phyloP scores from a whole-genome alignment of 2,797 vertebrate genomes.

The Muraenolepis orangiensis region DNA sequence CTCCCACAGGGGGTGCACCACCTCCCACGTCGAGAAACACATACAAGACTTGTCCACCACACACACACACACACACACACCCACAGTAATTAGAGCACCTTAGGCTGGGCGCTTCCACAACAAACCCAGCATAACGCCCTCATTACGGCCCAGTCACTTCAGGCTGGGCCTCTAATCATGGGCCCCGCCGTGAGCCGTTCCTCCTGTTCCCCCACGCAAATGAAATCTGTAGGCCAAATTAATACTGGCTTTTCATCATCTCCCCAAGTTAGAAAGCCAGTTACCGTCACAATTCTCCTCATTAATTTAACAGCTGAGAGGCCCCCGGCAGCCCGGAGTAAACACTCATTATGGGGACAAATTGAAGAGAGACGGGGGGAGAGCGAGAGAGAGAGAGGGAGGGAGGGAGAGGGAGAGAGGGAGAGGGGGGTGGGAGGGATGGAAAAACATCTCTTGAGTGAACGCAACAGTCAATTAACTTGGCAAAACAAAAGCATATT shows the following conservation, averaged over 20 bases:
- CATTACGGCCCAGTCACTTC: conserved; percentile 98
- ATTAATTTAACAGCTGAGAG: conserved; percentile 91
- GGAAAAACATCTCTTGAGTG: conserved; percentile 52
- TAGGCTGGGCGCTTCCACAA: conserved; percentile 94
- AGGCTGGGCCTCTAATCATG: conserved; percentile 96
- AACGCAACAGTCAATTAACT: conserved; percentile 76
- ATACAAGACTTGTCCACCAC: no score
- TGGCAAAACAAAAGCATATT: conserved; percentile 64
- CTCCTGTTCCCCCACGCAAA: conserved; percentile 98
- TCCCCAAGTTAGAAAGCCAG: conserved; percentile 88
- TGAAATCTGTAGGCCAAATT: conserved; percentile 99
- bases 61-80: conserved; percentile 2
- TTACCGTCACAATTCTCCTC: conserved; percentile 90
- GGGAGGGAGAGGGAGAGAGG: conserved; percentile 48
- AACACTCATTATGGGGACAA: conserved; percentile 86
- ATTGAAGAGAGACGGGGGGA: conserved; percentile 69
- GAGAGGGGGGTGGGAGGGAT: conserved; percentile 48
- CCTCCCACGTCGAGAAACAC: no score
- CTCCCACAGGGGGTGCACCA: no score
- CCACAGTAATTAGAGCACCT: conserved; percentile 62
- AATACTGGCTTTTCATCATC: conserved; percentile 98
- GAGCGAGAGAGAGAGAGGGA: conserved; percentile 46
- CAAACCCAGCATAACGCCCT: conserved; percentile 98
- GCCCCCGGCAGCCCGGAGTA: conserved; percentile 85
- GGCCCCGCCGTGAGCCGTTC: conserved; percentile 96